Evolutionary conservation across 2,797 vertebrate genomes (phyloP).

Genomic region (Oryzias dopingdopingensis): DNA sequence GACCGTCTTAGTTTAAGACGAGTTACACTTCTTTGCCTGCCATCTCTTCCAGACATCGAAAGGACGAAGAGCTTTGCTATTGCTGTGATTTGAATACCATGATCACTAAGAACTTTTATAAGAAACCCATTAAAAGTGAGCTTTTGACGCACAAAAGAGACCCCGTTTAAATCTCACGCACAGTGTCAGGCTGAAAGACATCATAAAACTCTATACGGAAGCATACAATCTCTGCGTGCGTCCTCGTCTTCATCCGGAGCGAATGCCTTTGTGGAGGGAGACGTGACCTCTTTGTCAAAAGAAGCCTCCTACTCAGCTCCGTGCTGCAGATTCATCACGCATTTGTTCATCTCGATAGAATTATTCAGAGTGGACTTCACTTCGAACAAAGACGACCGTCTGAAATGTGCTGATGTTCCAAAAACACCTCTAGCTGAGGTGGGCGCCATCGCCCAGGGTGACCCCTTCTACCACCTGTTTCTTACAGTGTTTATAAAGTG

Average conservation of each 20-base stretch:
- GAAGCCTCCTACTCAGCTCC: conserved; percentile 41
- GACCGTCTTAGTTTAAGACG: conserved; percentile 73
- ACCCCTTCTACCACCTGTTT: conserved; percentile 65
- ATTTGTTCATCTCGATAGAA: conserved; percentile 55
- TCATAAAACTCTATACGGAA: conserved; percentile 67
- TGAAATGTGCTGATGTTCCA: conserved; percentile 58
- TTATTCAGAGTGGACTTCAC: conserved; percentile 48
- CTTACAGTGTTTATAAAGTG: conserved; percentile 73
- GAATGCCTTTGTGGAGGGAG: conserved; percentile 39
- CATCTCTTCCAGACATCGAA: conserved; percentile 78
- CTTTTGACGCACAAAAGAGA: conserved; percentile 79
- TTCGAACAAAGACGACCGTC: conserved; percentile 56
- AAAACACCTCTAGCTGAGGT: conserved; percentile 54
- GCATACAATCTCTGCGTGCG: conserved; percentile 59
- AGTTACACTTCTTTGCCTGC: conserved; percentile 74
- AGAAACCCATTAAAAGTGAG: conserved; percentile 76
- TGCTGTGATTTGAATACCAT: conserved; percentile 79
- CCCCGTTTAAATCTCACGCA: conserved; percentile 76
- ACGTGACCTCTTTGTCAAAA: conserved; percentile 40
- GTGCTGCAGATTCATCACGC: conserved; percentile 57
- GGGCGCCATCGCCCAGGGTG: conserved; percentile 57
- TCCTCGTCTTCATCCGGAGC: conserved; percentile 39
- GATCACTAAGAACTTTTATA: conserved; percentile 80
- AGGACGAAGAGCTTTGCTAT: conserved; percentile 73
- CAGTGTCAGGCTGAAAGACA: conserved; percentile 71